Evolutionary conservation across 2,113 vertebrate genomes (phyloP).

Genomic region (Spilogale gracilis): DNA sequence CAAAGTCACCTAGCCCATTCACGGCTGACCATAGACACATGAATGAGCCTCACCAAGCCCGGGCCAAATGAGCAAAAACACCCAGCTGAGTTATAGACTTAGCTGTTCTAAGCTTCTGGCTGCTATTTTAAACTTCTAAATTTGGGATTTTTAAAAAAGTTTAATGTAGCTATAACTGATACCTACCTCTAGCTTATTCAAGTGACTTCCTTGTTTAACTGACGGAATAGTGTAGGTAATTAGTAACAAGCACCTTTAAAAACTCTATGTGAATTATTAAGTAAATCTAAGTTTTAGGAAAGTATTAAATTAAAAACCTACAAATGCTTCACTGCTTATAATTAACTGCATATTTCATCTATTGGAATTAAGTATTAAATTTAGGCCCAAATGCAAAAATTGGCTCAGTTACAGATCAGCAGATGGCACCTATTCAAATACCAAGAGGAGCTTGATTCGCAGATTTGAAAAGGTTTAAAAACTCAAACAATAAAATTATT

Average conservation of each 20-base stretch:
- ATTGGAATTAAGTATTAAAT: conserved; percentile 50
- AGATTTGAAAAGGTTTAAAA: conserved; percentile 52
- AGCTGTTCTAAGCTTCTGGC: not conserved
- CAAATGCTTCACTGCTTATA: conserved; percentile 20
- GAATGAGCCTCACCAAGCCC: not conserved
- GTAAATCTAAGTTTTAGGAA: not conserved
- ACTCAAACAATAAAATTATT: conserved; percentile 52
- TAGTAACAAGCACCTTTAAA: not conserved
- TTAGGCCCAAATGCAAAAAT: conserved; percentile 35
- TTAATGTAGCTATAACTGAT: not conserved
- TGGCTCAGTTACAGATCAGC: conserved; percentile 69
- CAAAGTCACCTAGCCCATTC: not conserved
- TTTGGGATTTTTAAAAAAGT: not conserved
- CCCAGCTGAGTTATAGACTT: not conserved
- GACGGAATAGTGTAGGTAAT: not conserved
- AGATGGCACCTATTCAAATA: conserved; percentile 61
- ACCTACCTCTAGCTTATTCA: not conserved
- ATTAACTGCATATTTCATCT: conserved; percentile 28
- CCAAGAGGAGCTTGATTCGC: conserved; percentile 18
- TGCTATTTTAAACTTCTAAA: not conserved
- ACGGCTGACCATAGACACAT: not conserved
- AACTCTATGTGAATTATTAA: not conserved
- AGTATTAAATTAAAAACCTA: conserved; percentile 54
- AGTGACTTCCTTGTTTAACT: not conserved
- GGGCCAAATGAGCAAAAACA: not conserved